Evolutionary conservation across 2,113 vertebrate species (phyloP).

Genomic region (Poicephalus gulielmi): DNA sequence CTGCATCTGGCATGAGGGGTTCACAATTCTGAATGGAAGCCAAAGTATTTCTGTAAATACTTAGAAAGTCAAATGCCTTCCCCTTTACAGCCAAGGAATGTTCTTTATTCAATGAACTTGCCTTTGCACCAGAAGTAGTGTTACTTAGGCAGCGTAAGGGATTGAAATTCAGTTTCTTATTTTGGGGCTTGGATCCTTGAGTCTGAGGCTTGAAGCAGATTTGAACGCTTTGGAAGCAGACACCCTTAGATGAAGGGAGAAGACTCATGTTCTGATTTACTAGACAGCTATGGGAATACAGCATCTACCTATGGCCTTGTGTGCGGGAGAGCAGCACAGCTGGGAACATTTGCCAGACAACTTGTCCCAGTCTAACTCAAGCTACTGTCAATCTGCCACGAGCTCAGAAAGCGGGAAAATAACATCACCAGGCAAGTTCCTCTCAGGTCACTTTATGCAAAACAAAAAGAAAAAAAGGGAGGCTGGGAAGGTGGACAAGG

Average conservation of each 20-base stretch:
- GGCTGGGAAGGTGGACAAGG: background rate
- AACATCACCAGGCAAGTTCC: conserved; percentile 8
- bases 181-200: background rate
- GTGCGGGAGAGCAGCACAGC: background rate
- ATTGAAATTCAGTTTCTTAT: fast-evolving
- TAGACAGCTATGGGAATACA: background rate
- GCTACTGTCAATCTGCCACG: background rate
- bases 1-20: background rate
- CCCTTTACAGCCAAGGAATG: background rate
- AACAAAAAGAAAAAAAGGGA: background rate
- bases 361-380: fast-evolving
- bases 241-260: background rate
- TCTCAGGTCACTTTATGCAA: background rate
- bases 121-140: background rate
- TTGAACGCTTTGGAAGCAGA: background rate
- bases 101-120: background rate
- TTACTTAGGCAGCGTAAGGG: background rate
- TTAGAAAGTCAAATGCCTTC: background rate
- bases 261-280: background rate
- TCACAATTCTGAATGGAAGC: background rate
- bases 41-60: background rate
- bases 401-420: background rate
- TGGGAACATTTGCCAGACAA: background rate
- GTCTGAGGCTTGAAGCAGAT: background rate
- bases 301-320: fast-evolving